Evolutionary conservation across 2,113 vertebrate genomes (phyloP), one percentile per base, ranked within the genome.

Genomic region (Herpetotheres cachinnans): DNA sequence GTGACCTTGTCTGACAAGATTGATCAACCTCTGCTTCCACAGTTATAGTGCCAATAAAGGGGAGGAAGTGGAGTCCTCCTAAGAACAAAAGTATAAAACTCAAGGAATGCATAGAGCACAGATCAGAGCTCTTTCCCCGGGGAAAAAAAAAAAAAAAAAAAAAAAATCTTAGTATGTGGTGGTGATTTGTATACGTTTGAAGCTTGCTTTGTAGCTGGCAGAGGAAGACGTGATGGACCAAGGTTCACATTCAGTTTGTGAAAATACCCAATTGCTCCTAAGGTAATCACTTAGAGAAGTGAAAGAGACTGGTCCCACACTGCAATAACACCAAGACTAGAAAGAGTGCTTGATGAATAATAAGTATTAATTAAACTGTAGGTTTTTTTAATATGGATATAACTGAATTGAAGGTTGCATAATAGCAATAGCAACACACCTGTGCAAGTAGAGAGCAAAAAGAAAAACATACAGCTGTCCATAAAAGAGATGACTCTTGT

Each of bases 171-270:
- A n/a, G 19, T 49, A n/a, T 30, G 14, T 27, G 15, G 12, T 49
- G 49, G 20, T 74, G 38, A 32, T 26, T 59, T 81, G 22, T 36
- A 89, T 46, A 27, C 20, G 16, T 54, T 38, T 65, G 30, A 81
- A 81, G 30, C 6, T 78, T 72, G 21, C 36, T 73, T 82, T 86
- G 42, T 21, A 63, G 26, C 3, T 83, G 54, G 12, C n/a, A 79
- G 72, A 63, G 26, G 47, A 86, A 58, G 40, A 67, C 6, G 3
- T 10, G 12, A 24, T 47, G 10, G 26, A 42, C 11, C 0, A 0
- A 69, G 3, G 8, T 40, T 85, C n/a, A 36, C 1, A 2, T 36
- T 50, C 11, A 5, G 2, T 47, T 73, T 52, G 36, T 40, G 42
- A 78, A 70, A 82, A 73, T 56, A 46, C 0, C 5, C 34, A 56